Conservation (phyloP, 2,888 invertebrate genomes). For the Dugesia japonica region DNA sequence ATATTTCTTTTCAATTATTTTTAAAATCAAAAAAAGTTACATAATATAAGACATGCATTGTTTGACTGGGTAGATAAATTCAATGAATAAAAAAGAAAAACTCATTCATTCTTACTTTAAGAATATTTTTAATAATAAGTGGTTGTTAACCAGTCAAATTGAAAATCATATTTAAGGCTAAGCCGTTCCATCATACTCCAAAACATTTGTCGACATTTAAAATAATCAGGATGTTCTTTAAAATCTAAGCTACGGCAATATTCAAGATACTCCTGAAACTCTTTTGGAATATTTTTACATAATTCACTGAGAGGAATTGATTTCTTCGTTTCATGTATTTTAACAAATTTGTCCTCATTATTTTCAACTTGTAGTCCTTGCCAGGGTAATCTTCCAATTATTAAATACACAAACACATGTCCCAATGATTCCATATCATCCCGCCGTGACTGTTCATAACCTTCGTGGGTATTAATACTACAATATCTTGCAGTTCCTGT, state of each 20-base stretch:
- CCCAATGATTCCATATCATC: constrained; percentile 31
- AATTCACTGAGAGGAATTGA: neutral
- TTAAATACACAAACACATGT: constrained; percentile 31
- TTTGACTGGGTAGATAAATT: too few relatives aligned
- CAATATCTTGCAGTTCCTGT: constrained; percentile 33
- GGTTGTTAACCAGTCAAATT: constrained; percentile 29
- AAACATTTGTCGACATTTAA: constrained; percentile 23
- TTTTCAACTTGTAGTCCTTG: constrained; percentile 20
- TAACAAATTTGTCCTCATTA: constrained; percentile 26
- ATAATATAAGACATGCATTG: too few relatives aligned
- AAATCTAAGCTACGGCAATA: constrained; percentile 28
- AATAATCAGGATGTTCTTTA: constrained; percentile 26
- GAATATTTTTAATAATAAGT: neutral
- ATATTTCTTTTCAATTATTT: too few relatives aligned
- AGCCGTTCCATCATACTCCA: neutral
- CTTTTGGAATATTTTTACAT: constrained; percentile 24
- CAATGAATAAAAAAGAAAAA: too few relatives aligned
- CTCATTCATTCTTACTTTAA: too few relatives aligned
- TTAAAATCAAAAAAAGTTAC: too few relatives aligned
- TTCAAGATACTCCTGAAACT: constrained; percentile 12
- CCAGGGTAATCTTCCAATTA: constrained; percentile 31
- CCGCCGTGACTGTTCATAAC: constrained; percentile 30
- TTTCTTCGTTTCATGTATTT: constrained; percentile 30
- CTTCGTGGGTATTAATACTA: constrained; percentile 29
- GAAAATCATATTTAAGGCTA: constrained; percentile 13